These are phyloP conservation scores for Drosophila albomicans DNA, from an alignment of 1,140 invertebrate genomes.

Conservation along the genomic window DNA sequence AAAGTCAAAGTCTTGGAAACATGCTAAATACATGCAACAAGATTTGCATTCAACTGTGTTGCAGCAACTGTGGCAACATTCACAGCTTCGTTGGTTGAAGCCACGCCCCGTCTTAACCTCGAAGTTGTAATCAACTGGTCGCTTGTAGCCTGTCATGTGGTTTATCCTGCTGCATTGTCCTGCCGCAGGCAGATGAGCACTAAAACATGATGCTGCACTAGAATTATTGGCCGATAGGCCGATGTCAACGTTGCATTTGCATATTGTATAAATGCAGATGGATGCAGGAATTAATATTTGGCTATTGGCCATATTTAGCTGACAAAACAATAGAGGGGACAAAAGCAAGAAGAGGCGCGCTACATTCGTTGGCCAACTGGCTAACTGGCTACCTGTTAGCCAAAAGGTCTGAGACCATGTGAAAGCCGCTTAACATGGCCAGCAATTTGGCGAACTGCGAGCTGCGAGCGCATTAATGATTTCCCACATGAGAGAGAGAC, in stretches of 20 bases:
- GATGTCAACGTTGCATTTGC: slow-evolving; percentile 52
- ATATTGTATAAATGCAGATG: slow-evolving; percentile 55
- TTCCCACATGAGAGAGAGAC: slow-evolving; percentile 42
- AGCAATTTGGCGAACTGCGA: slow-evolving; percentile 44
- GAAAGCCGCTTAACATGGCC: slow-evolving; percentile 46
- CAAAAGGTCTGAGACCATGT: slow-evolving; percentile 35
- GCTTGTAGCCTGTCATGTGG: slow-evolving; percentile 42
- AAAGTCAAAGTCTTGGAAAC: background rate
- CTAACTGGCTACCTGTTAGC: slow-evolving; percentile 27
- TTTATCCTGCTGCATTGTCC: slow-evolving; percentile 43
- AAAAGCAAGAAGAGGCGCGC: background rate
- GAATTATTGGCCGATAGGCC: slow-evolving; percentile 69
- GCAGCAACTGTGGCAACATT: background rate
- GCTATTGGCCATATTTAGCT: slow-evolving; percentile 82
- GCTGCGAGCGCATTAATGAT: slow-evolving; percentile 57
- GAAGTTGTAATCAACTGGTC: slow-evolving; percentile 37
- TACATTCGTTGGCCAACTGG: slow-evolving; percentile 8
- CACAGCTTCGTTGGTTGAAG: background rate
- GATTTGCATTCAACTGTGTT: slow-evolving; percentile 10
- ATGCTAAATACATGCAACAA: slow-evolving; percentile 1
- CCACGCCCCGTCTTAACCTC: background rate
- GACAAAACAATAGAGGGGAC: slow-evolving; percentile 73
- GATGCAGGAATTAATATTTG: slow-evolving; percentile 78
- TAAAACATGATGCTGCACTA: slow-evolving; percentile 27
- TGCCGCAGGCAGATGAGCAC: slow-evolving; percentile 39